Base-by-base conservation (phyloP, 2,113 vertebrate genomes). In the Rallus limicola region DNA sequence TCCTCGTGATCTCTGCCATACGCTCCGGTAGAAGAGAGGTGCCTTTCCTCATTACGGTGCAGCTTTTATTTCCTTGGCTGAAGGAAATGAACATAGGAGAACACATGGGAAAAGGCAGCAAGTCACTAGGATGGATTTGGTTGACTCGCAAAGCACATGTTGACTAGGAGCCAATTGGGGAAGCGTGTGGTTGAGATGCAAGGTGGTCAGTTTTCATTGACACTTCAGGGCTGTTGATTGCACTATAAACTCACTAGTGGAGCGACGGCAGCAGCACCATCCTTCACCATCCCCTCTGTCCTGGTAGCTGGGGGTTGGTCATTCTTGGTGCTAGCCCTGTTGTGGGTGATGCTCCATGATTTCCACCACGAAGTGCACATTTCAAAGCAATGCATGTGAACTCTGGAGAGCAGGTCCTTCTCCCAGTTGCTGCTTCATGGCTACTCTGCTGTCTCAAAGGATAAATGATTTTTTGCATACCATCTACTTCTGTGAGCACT, bases 111-210 rank as follows among this genome's bases (percentile, higher is more conserved):
- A 82, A 55, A 86, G 40, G 5, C 6, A 67, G 16, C 50, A 24
- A 60, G 18, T 77, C 17, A 11, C 25, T 69, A 44, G 11, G 0
- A 3, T 68, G n/a, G 52, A 34, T 86, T 72, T 92, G 19, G 20
- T 11, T 0, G 5, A 29, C 64, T 56, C 38, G 5, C 25, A 82
- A 83, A 58, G 62, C 40, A 8, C 0, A 0, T 25, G 6, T n/a
- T 69, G 14, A 33, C 6, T 26, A 42, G 46, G 42, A 59, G 52
- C 34, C 6, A 7, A 6, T 31, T 53, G 19, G 33, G 67, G 20
- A 88, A 55, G 11, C 2, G 10, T 56, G 19, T 16, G 8, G 48
- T 72, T 87, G 70, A n/a, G 62, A 16, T 26, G 23, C 10, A 50
- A 55, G 38, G n/a, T 2, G 4, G 6, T 65, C 34, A 28, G 38